Evolutionary conservation across 2,888 invertebrate species (phyloP).

Genomic region (Automeris io): DNA sequence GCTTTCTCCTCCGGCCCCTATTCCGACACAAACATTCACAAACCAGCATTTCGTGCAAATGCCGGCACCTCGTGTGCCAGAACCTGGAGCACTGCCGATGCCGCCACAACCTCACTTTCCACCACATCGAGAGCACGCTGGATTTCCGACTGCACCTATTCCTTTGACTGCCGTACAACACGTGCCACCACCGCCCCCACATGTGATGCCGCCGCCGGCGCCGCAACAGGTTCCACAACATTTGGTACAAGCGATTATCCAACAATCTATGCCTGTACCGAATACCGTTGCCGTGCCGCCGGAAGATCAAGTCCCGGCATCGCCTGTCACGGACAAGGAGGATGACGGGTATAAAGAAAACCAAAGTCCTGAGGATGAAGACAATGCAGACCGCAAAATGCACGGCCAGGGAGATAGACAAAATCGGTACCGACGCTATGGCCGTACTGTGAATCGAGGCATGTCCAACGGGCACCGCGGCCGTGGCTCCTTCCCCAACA

Average conservation of each 20-base stretch:
- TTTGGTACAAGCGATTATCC: slow-evolving; percentile 17
- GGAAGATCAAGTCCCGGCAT: slow-evolving; percentile 27
- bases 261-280: slow-evolving; percentile 21
- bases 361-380: slow-evolving; percentile 54
- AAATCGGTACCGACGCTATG: slow-evolving; percentile 51
- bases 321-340: slow-evolving; percentile 37
- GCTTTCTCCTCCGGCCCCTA: slow-evolving; percentile 62
- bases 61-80: slow-evolving; percentile 63
- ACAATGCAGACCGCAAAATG: slow-evolving; percentile 44
- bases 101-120: slow-evolving; percentile 75
- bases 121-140: slow-evolving; percentile 45
- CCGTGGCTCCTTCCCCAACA: slow-evolving; percentile 46
- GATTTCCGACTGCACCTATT: slow-evolving; percentile 72
- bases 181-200: slow-evolving; percentile 47
- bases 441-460: slow-evolving; percentile 49
- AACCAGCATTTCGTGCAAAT: slow-evolving; percentile 85
- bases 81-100: slow-evolving; percentile 74
- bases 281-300: slow-evolving; percentile 14
- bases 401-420: slow-evolving; percentile 66
- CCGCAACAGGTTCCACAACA: slow-evolving; percentile 15
- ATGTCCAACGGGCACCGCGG: slow-evolving; percentile 63
- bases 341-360: slow-evolving; percentile 52
- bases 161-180: slow-evolving; percentile 35
- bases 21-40: slow-evolving; percentile 90
- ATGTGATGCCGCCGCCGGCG: slow-evolving; percentile 19